phyloP scores from a whole-genome alignment of 2,797 vertebrate species.

The Falco biarmicus region DNA sequence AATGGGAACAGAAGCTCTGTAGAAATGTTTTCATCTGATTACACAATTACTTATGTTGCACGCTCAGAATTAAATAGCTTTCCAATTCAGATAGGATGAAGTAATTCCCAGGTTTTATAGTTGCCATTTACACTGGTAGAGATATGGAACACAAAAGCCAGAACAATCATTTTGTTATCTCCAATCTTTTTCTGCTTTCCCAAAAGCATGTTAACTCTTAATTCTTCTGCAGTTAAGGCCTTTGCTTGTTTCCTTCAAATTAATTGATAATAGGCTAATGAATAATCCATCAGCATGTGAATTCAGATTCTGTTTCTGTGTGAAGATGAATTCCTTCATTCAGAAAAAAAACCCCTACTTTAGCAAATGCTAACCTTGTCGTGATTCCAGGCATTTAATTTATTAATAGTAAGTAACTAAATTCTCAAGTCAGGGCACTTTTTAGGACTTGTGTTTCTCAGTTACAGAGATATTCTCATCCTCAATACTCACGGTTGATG shows the following conservation, averaged over 20 bases:
- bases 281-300: background rate
- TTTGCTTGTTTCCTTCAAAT: background rate
- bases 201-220: background rate
- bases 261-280: background rate
- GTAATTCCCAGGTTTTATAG: background rate
- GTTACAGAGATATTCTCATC: background rate
- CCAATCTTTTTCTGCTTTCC: background rate
- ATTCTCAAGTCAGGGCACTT: background rate
- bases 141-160: background rate
- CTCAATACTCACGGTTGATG: background rate
- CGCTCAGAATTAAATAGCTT: background rate
- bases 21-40: background rate
- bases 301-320: background rate
- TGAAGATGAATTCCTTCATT: background rate
- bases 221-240: background rate
- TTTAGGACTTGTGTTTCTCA: background rate
- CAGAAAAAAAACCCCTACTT: fast-evolving
- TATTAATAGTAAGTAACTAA: background rate
- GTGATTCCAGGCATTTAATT: background rate
- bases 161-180: background rate
- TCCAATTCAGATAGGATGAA: background rate
- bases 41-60: background rate
- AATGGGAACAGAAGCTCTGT: background rate
- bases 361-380: background rate
- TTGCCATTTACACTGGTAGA: background rate